These are phyloP conservation scores for Geopemphigus sp. DNA, from an alignment of 1,140 invertebrate genomes.

Conservation along the genomic window DNA sequence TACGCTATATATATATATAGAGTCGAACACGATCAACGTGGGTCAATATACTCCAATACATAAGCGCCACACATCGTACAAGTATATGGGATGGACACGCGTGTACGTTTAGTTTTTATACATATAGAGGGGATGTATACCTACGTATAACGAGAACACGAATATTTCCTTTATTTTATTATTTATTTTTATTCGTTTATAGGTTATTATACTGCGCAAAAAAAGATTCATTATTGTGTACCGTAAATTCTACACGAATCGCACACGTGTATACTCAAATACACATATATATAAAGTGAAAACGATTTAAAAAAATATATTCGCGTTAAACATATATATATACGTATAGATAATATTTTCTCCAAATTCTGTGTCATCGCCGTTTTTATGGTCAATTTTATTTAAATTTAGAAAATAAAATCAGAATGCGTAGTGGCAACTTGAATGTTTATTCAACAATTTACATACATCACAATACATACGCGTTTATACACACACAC, in stretches of 20 bases:
- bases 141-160: not conserved
- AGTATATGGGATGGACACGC: too few species aligned
- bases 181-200: not conserved
- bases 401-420: slow-evolving; percentile 19
- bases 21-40: slow-evolving; percentile 12
- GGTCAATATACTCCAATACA: slow-evolving; percentile 26
- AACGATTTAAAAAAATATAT: slow-evolving; percentile 16
- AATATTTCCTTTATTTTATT: not conserved
- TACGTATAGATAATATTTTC: not conserved
- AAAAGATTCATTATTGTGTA: not conserved
- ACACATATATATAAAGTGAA: not conserved
- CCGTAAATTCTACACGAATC: not conserved
- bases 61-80: too few species aligned
- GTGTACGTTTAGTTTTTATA: too few species aligned
- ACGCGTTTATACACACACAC: not conserved
- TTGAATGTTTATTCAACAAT: too few species aligned
- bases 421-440: not conserved
- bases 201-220: slow-evolving; percentile 37
- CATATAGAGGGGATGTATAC: slow-evolving; percentile 13
- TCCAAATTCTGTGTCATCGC: slow-evolving; percentile 14
- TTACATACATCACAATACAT: not conserved
- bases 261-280: not conserved
- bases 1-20: not conserved
- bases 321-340: not conserved
- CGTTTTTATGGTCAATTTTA: not conserved